Base-by-base conservation (phyloP, 2,113 vertebrate species). In the Danionella cerebrum region DNA sequence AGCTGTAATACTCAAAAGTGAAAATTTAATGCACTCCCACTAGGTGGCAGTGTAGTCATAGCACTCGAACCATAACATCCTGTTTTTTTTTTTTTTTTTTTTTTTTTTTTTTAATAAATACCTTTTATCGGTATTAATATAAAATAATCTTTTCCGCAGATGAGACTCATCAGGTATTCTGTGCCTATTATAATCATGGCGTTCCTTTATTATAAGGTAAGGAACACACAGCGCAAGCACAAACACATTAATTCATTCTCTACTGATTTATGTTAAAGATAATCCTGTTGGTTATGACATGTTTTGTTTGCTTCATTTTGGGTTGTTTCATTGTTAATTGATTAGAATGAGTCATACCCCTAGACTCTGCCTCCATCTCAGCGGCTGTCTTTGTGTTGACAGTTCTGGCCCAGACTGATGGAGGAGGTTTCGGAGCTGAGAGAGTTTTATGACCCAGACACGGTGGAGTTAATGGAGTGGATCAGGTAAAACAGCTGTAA, bases 391-490 rank as follows among this genome's bases (percentile, higher is more conserved):
- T 31, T 66, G 12, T 58, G 6, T 57, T 38, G 73, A 25, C 54
- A 99, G 96, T 94, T 95, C 85, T 95, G 92, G 92, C 94, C 94
- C 45, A 93, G 91, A 82, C 79, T 97, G 82, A 90, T 91, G 90
- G 91, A 90, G 80, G 94, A 98, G 82, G 74, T 99, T 11, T 93
- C 91, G 45, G 95, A 99, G 74, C 80, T 98, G 86, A 91, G 93
- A 81, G 96, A 99, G 83, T 99, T 99, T 86, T 96, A 94, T 76
- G 96, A 98, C 84, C 96, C 96, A 57, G 95, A 98, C 82, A 98
- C 96, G 2, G 96, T 98, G 89, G 96, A 97, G 86, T 91, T 98
- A 82, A 99, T 97, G 94, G 90, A 90, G 84, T 98, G 94, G 96
- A 98, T 98, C 83, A 97, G 93, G 95, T 98, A 90, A 91, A 84